A percentile compares a stretch with the other conserved stretches of the same genome.
phyloP scores from a whole-genome alignment of 2,888 invertebrate genomes.

The Drosophila formosana region DNA sequence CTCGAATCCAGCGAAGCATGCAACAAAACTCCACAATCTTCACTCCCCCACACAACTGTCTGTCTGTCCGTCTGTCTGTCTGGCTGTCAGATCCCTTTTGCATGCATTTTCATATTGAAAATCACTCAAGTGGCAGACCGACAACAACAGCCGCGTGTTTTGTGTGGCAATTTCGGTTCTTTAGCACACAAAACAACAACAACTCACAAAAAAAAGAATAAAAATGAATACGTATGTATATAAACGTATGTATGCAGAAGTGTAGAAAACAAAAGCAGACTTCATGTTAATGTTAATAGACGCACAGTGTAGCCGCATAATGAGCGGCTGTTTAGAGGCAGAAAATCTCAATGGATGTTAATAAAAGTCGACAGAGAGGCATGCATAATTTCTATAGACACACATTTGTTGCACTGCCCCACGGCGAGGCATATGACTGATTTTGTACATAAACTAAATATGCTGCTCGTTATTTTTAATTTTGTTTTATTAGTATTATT shows the following conservation, averaged over 20 bases:
- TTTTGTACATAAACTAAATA: neutral
- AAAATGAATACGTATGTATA: neutral
- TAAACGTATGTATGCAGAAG: neutral
- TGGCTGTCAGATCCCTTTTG: slow-evolving; percentile 59
- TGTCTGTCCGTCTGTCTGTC: slow-evolving; percentile 24
- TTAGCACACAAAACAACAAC: slow-evolving; percentile 23
- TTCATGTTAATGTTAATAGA: slow-evolving; percentile 72
- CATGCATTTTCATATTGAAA: slow-evolving; percentile 78
- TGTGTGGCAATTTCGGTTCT: slow-evolving; percentile 66
- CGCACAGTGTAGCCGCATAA: slow-evolving; percentile 57
- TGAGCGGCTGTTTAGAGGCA: slow-evolving; percentile 62
- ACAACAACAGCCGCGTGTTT: slow-evolving; percentile 43
- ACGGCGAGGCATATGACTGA: neutral
- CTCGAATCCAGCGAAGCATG: slow-evolving; percentile 65
- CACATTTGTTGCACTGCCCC: slow-evolving; percentile 10
- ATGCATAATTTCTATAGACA: slow-evolving; percentile 15
- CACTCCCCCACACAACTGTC: slow-evolving; percentile 16
- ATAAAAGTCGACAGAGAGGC: slow-evolving; percentile 52
- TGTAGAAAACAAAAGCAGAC: slow-evolving; percentile 41
- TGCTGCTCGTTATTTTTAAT: neutral
- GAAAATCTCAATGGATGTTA: slow-evolving; percentile 61
- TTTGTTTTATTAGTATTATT: no score
- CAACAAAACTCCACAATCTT: slow-evolving; percentile 38
- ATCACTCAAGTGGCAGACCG: slow-evolving; percentile 77
- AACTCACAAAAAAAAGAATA: slow-evolving; percentile 7